phyloP scores from a whole-genome alignment of 2,888 invertebrate species.

The Corbicula japonica region DNA sequence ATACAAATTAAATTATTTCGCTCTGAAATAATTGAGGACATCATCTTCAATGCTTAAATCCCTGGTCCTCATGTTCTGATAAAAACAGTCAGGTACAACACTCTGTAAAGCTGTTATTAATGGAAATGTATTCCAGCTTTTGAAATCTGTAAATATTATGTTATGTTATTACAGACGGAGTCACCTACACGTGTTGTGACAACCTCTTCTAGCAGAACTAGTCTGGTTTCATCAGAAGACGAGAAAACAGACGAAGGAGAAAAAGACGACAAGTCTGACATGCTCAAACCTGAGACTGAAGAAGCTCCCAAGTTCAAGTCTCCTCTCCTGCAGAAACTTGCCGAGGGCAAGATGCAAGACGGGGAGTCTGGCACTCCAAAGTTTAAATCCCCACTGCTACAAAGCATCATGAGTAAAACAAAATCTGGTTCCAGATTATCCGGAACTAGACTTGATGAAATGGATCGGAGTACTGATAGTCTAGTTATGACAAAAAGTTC shows the following conservation, averaged over 20 bases:
- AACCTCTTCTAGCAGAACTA: constrained; percentile 75
- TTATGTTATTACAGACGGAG: constrained; percentile 62
- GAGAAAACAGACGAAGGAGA: constrained; percentile 64
- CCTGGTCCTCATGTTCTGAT: too few relatives aligned
- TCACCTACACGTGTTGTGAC: constrained; percentile 64
- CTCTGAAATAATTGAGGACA: too few relatives aligned
- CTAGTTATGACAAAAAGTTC: constrained; percentile 33
- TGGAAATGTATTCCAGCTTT: too few relatives aligned
- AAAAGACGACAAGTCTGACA: constrained; percentile 53
- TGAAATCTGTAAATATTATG: neutral
- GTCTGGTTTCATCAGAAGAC: constrained; percentile 72
- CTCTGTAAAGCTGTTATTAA: too few relatives aligned
- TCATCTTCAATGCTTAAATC: too few relatives aligned
- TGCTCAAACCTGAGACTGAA: constrained; percentile 22
- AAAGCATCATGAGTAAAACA: constrained; percentile 81
- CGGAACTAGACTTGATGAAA: constrained; percentile 52
- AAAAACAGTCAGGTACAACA: too few relatives aligned
- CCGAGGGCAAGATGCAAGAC: constrained; percentile 73
- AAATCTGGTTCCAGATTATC: constrained; percentile 73
- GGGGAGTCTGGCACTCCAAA: constrained; percentile 75
- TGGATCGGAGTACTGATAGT: constrained; percentile 48
- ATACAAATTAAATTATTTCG: too few relatives aligned
- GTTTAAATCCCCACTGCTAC: constrained; percentile 83
- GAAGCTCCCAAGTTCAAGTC: constrained; percentile 81
- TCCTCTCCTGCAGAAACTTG: constrained; percentile 82